Evolutionary conservation across 2,797 vertebrate genomes (phyloP), one percentile per base, ranked within the genome.

Genomic region (Malurus splendens): DNA sequence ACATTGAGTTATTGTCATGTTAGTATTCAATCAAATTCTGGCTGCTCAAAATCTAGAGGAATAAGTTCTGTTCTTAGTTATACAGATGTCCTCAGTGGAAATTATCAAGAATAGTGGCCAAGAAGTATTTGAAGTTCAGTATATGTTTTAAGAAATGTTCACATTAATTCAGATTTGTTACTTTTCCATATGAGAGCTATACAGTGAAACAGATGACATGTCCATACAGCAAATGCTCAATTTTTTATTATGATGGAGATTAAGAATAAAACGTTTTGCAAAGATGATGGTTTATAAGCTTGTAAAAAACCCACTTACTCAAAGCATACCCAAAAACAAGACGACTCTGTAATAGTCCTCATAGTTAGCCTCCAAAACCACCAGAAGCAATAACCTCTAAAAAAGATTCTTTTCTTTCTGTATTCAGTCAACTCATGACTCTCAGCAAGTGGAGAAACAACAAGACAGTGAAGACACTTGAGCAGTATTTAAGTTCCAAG

Each of bases 1-100:
- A 77, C 90, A 90, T 44, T 68, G 72, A 91, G 72, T 85, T 87
- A 82, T 38, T 90, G 72, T 77, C 72, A 59, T 52, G 47, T 41
- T 74, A 70, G 13, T 71, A 91, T 27, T 89, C 82, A 93, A 18
- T 74, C 85, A 89, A 85, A 83, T 61, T 77, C 65, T 52, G 59
- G 25, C 55, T 77, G 44, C 61, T 85, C 77, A 59, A 80, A 87
- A 41, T 30, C 54, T 79, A 2, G 5, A 85, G 62, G 65, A 61
- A 32, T 48, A 87, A 81, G 14, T 50, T 87, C 91, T 90, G 86
- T 44, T 92, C 75, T 75, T 28, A 78, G 66, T 91, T 91, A 93
- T 42, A 68, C 12, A 50, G 38, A 73, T 72, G 56, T 70, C 52
- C 30, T 52, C 84, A 78, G 38, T 62, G 33, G 82, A 94, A 93